phyloP scores from a whole-genome alignment of 2,797 vertebrate species.

The Linurgus olivaceus region DNA sequence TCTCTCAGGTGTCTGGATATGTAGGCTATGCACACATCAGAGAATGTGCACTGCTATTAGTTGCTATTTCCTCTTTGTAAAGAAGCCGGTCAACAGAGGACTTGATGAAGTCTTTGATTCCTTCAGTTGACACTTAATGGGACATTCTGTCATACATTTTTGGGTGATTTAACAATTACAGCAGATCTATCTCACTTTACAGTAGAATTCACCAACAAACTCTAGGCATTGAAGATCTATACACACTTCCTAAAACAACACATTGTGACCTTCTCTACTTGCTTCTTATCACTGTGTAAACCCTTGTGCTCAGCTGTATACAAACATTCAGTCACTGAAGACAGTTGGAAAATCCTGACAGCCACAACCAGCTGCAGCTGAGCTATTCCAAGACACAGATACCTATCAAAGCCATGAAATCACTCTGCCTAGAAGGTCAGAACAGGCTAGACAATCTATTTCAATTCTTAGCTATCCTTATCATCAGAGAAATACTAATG shows the following conservation, averaged over 20 bases:
- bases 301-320: not conserved
- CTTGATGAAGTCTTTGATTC: not conserved
- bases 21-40: not conserved
- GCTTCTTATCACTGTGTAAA: not conserved
- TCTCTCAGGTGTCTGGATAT: not conserved
- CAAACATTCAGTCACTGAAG: not conserved
- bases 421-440: not conserved
- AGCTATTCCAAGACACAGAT: not conserved
- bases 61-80: not conserved
- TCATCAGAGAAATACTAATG: not conserved
- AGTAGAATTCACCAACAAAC: not conserved
- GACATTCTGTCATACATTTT: not conserved
- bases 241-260: not conserved
- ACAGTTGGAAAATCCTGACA: not conserved
- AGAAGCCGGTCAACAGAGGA: not conserved
- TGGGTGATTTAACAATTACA: not conserved
- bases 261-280: not conserved
- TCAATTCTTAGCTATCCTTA: not conserved
- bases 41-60: not conserved
- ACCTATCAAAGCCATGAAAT: not conserved
- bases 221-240: not conserved
- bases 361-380: not conserved
- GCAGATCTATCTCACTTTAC: not conserved
- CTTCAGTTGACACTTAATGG: not conserved
- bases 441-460: not conserved